Base-by-base conservation (phyloP, 2,113 vertebrate genomes). In the Eulemur macaco region DNA sequence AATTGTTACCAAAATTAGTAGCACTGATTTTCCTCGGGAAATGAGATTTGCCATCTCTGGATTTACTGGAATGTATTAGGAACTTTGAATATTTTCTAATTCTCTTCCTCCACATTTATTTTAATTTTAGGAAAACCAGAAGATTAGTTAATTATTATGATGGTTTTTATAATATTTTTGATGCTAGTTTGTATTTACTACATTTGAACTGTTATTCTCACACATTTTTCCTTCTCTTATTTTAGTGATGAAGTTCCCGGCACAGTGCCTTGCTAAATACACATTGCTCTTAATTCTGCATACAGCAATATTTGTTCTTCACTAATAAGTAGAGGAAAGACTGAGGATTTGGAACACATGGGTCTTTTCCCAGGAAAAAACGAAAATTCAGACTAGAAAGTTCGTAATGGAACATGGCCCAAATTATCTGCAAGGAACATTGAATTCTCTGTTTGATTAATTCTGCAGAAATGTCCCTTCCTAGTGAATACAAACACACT, bases 281-380 rank as follows among this genome's bases (percentile, higher is more conserved):
- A 45, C 39, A 31, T 60, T 69, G 12, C 45, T 4, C 52, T 52
- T 91, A 73, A 63, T 78, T 93, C 39, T 58, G 8, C 76, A 8
- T 39, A 6, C 63, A 50, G 3, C 3, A 45, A 13, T 47, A 63
- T 42, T 89, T 89, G 27, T 58, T 50, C 29, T 89, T 93, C 29
- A 76, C 29, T 83, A 34, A 31, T 21, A 78, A 54, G 58, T 27
- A 93, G 37, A 92, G 37, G 63, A 96, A 89, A 95, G 68, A 60
- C 29, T 20, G 63, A 96, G 31, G 50, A 94, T 85, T 97, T 98
- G 66, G 50, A 98, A 98, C 91, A 98, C 94, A 34, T 97, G 94
- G 69, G 42, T 92, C 74, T 98, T 93, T 98, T 98, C 96, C 97
- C 95, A 96, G 96, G 93, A 97, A 97, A 92, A 92, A 95, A 97